These are phyloP conservation scores for Thalassoma bifasciatum DNA, from an alignment of 2,113 vertebrate species.

Conservation along the genomic window DNA sequence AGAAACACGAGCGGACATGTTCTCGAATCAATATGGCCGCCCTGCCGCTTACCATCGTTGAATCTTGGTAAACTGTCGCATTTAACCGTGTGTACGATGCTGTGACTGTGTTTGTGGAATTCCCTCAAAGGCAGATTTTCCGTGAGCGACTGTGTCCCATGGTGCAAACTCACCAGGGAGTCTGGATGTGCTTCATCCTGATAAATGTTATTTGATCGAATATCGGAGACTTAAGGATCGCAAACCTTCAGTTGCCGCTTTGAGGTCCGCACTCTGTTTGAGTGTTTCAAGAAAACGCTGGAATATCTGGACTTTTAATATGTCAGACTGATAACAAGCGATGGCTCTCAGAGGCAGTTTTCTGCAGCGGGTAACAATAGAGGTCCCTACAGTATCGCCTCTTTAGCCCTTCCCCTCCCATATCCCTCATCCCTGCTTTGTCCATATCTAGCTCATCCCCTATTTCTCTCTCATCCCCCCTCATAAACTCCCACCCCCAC, in stretches of 20 bases:
- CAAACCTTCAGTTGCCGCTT: conserved; percentile 10
- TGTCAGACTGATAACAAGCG: conserved; percentile 8
- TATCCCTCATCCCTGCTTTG: conserved; percentile 69
- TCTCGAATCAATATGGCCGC: not conserved
- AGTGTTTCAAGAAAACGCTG: not conserved
- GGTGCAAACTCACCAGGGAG: conserved; percentile 3
- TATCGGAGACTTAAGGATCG: not conserved
- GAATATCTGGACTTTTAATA: conserved; percentile 31
- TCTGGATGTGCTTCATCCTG: conserved; percentile 13
- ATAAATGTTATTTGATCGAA: conserved; percentile 19
- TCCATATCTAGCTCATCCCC: conserved; percentile 73
- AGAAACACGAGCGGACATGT: not conserved
- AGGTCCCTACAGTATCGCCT: conserved; percentile 51
- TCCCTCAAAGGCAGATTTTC: conserved; percentile 47
- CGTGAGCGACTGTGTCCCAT: not conserved
- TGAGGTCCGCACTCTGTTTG: conserved; percentile 6
- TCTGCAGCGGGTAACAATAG: conserved; percentile 48
- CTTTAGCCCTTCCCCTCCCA: conserved; percentile 62
- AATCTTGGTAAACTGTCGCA: not conserved
- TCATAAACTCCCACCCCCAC: conserved; percentile 77
- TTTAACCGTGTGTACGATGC: not conserved
- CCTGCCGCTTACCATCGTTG: not conserved
- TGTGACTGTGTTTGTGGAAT: conserved; percentile 34
- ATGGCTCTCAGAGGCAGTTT: conserved; percentile 46
- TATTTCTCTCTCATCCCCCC: conserved; percentile 75